Percentiles rank a stretch among this genome's conserved stretches.
phyloP scores from a whole-genome alignment of 2,113 vertebrate genomes.

The Ptyas mucosa region DNA sequence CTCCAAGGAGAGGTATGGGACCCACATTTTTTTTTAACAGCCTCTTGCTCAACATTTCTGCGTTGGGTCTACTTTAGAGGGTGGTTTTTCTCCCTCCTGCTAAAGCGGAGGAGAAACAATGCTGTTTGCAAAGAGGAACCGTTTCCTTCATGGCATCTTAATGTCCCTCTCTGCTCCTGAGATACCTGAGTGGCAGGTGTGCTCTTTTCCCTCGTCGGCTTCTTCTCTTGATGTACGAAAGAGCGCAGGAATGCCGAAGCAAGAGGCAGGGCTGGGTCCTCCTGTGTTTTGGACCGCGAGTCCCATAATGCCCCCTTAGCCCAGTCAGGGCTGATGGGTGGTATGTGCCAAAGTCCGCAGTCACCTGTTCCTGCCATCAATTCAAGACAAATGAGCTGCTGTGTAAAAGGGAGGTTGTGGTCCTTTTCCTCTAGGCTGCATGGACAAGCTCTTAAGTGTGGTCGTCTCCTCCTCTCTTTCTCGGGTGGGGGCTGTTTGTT shows the following conservation, averaged over 20 bases:
- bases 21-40: too few relatives aligned
- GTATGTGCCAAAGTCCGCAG: background rate
- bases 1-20: background rate
- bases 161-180: background rate
- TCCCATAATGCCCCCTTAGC: background rate
- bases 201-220: background rate
- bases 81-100: background rate
- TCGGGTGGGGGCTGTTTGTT: background rate
- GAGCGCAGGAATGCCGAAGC: background rate
- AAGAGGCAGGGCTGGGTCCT: background rate
- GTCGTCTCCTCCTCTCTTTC: background rate
- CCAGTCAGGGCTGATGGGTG: background rate
- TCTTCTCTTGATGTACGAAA: background rate
- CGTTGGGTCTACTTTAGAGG: background rate
- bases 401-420: constrained; percentile 42
- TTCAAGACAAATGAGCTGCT: background rate
- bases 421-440: constrained; percentile 7
- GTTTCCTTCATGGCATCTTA: background rate
- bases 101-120: background rate
- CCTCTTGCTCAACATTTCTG: background rate
- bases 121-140: background rate
- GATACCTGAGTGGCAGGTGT: background rate
- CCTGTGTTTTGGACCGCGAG: background rate
- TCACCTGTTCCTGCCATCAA: background rate
- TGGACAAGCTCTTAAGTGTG: constrained; percentile 70